Percentiles rank a stretch among this genome's conserved stretches.
Evolutionary conservation across 1,140 invertebrate species (phyloP).

Genomic region (Cotesia vestalis): DNA sequence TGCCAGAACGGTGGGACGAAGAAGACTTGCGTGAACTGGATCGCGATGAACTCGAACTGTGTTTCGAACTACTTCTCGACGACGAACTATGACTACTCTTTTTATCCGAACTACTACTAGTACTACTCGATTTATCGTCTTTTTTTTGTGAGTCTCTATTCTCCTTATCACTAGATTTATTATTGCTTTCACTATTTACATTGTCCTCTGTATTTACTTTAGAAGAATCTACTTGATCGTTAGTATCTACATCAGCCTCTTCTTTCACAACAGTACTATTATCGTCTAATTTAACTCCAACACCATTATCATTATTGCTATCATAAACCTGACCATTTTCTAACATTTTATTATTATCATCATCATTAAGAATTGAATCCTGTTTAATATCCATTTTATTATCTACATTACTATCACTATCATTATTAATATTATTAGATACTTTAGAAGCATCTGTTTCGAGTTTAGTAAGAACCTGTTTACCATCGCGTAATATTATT

Average conservation of each 20-base stretch:
- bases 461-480: constrained; percentile 76
- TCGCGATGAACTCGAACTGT: constrained; percentile 47
- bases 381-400: constrained; percentile 49
- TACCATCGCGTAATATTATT: constrained; percentile 78
- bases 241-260: constrained; percentile 46
- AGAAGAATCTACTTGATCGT: constrained; percentile 39
- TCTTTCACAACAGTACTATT: constrained; percentile 53
- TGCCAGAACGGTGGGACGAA: constrained; percentile 53
- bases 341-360: constrained; percentile 38
- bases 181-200: constrained; percentile 48
- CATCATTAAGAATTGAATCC: constrained; percentile 37
- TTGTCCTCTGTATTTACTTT: constrained; percentile 54
- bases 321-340: constrained; percentile 49
- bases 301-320: constrained; percentile 35
- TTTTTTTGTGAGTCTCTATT: constrained; percentile 60
- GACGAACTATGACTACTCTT: constrained; percentile 65
- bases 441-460: constrained; percentile 59
- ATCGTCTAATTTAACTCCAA: constrained; percentile 49
- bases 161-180: constrained; percentile 61
- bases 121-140: constrained; percentile 54
- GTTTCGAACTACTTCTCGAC: constrained; percentile 67
- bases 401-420: constrained; percentile 45
- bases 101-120: constrained; percentile 58
- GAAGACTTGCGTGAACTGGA: constrained; percentile 54
- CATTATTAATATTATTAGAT: constrained; percentile 39